Conservation (phyloP, 1,140 invertebrate genomes). For the Polyergus mexicanus region DNA sequence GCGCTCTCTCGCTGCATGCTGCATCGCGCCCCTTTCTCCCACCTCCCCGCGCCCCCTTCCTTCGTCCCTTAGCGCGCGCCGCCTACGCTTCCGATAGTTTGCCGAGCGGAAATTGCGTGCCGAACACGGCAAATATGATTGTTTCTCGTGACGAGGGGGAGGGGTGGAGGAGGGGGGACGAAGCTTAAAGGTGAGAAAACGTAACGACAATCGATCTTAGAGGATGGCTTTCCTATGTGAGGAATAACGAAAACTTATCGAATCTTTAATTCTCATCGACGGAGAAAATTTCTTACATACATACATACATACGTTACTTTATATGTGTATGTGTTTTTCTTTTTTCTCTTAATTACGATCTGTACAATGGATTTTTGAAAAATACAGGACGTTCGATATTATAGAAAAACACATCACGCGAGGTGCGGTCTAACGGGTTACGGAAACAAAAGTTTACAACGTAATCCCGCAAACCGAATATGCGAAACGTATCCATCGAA, state of each 20-base stretch:
- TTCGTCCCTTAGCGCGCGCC: neutral
- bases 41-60: neutral
- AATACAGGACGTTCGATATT: conserved; percentile 18
- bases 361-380: neutral
- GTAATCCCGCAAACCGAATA: conserved; percentile 59
- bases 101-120: conserved; percentile 64
- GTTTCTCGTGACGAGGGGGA: conserved; percentile 28
- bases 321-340: neutral
- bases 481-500: conserved; percentile 53
- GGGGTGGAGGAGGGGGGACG: no score
- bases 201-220: neutral
- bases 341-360: neutral
- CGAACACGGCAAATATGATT: conserved; percentile 52
- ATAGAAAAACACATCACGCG: conserved; percentile 41
- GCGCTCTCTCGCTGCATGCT: conserved; percentile 32
- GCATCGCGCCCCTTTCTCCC: neutral
- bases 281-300: neutral
- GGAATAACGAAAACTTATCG: no score
- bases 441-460: conserved; percentile 44
- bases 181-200: neutral
- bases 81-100: conserved; percentile 64
- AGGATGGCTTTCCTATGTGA: neutral
- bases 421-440: conserved; percentile 8
- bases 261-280: neutral
- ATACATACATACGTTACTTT: no score